These are phyloP conservation scores for Acromyrmex echinatior DNA, from an alignment of 1,140 invertebrate genomes.

Conservation along the genomic window DNA sequence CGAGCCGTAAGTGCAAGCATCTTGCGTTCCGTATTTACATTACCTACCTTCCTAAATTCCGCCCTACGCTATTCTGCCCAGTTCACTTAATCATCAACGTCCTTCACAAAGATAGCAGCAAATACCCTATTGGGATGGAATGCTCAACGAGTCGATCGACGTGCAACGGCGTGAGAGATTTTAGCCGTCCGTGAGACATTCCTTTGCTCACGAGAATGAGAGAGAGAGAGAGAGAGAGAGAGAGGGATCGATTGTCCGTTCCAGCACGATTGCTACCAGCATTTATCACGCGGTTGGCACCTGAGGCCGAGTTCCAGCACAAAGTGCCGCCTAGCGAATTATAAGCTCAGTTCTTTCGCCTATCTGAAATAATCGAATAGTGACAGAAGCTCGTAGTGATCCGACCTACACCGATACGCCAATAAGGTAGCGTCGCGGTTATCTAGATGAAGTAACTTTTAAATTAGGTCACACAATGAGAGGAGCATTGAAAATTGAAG, in stretches of 20 bases:
- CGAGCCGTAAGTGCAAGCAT: background rate
- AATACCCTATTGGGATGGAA: conserved; percentile 38
- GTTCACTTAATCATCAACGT: conserved; percentile 8
- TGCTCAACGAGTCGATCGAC: background rate
- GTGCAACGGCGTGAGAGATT: conserved; percentile 35
- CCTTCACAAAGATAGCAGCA: conserved; percentile 24
- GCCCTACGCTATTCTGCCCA: conserved; percentile 3
- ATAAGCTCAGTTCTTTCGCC: conserved; percentile 55
- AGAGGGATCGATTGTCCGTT: conserved; percentile 38
- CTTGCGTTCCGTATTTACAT: conserved; percentile 20
- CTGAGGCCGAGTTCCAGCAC: conserved; percentile 43
- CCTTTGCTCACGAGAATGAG: conserved; percentile 10
- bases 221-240: background rate
- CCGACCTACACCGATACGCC: conserved; percentile 76
- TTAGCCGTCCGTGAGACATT: conserved; percentile 59
- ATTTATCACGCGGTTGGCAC: conserved; percentile 62
- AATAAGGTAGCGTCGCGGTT: conserved; percentile 75
- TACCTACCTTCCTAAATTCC: conserved; percentile 33
- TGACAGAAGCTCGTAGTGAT: conserved; percentile 71
- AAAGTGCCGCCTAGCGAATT: conserved; percentile 66
- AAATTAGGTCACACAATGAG: conserved; percentile 48
- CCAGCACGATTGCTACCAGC: conserved; percentile 16
- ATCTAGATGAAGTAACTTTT: conserved; percentile 69
- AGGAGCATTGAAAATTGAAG: background rate
- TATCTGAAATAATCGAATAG: conserved; percentile 74